These are phyloP conservation scores for Pimpla rufipes DNA, from an alignment of 2,888 invertebrate species.

Conservation along the genomic window DNA sequence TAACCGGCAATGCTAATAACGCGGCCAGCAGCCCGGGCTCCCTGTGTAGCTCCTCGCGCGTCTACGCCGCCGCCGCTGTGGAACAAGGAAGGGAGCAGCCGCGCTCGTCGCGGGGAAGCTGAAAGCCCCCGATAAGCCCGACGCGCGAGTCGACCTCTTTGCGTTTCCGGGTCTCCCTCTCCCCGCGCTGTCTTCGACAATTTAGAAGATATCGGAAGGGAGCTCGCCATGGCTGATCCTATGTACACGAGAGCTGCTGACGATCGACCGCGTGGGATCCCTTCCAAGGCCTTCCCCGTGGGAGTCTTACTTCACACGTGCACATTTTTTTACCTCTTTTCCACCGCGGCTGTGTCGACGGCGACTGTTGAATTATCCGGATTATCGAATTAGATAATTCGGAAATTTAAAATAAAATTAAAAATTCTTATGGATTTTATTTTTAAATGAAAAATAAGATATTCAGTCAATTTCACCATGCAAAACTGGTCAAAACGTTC, in stretches of 20 bases:
- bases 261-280: slow-evolving; percentile 60
- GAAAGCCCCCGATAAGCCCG: slow-evolving; percentile 63
- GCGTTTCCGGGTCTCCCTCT: slow-evolving; percentile 62
- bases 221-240: slow-evolving; percentile 21
- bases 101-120: slow-evolving; percentile 20
- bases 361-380: no score
- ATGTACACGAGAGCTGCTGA: slow-evolving; percentile 47
- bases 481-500: not conserved
- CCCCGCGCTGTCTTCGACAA: not conserved
- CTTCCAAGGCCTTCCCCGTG: slow-evolving; percentile 48
- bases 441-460: no score
- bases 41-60: slow-evolving; percentile 38
- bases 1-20: slow-evolving; percentile 84
- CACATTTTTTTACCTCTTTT: not conserved
- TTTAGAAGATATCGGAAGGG: slow-evolving; percentile 56
- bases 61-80: slow-evolving; percentile 34
- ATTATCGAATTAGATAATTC: no score
- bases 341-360: not conserved
- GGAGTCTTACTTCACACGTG: slow-evolving; percentile 35
- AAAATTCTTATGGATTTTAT: no score
- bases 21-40: slow-evolving; percentile 50
- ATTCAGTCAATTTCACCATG: not conserved
- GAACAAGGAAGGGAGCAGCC: not conserved
- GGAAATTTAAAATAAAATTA: no score
- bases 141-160: slow-evolving; percentile 56